phyloP scores from a whole-genome alignment of 30 jellyfish, hydroid and myxozoan genomes.

The Pseudorhiza aurosa region DNA sequence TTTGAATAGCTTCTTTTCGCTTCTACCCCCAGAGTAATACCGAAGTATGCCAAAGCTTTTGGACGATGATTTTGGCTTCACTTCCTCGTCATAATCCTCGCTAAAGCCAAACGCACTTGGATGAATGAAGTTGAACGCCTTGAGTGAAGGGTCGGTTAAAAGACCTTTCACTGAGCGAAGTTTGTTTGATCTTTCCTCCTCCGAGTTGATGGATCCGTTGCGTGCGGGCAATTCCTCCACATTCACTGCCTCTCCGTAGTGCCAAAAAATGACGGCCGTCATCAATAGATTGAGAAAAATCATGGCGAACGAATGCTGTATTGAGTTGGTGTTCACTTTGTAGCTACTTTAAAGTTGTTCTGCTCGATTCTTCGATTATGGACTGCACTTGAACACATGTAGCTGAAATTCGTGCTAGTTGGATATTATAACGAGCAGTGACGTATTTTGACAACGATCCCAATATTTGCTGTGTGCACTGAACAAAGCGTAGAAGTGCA shows the following conservation, averaged over 20 bases:
- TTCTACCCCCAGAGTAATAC: conserved; percentile 6
- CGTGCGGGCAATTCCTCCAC: neutral
- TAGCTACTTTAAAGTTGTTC: too few species aligned
- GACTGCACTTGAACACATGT: too few species aligned
- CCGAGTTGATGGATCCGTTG: neutral
- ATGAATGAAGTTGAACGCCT: conserved; percentile 28
- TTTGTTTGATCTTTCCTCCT: neutral
- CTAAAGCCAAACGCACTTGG: conserved; percentile 10
- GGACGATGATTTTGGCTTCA: neutral
- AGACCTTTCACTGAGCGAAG: conserved; percentile 20
- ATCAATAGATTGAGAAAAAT: neutral
- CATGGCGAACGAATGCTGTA: neutral
- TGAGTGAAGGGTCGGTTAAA: conserved; percentile 33
- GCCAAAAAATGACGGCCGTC: neutral
- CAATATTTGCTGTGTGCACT: conserved; percentile 40
- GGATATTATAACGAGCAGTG: neutral
- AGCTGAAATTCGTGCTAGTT: neutral
- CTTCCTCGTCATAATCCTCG: neutral
- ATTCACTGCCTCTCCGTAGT: neutral
- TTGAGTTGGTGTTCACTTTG: too few species aligned
- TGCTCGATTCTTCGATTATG: too few species aligned
- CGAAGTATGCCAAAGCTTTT: neutral
- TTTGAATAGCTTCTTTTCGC: conserved; percentile 22
- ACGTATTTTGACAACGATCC: conserved; percentile 48
- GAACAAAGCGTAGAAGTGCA: neutral